phyloP scores from a whole-genome alignment of 2,888 invertebrate species.

The Subacronicta megacephala region DNA sequence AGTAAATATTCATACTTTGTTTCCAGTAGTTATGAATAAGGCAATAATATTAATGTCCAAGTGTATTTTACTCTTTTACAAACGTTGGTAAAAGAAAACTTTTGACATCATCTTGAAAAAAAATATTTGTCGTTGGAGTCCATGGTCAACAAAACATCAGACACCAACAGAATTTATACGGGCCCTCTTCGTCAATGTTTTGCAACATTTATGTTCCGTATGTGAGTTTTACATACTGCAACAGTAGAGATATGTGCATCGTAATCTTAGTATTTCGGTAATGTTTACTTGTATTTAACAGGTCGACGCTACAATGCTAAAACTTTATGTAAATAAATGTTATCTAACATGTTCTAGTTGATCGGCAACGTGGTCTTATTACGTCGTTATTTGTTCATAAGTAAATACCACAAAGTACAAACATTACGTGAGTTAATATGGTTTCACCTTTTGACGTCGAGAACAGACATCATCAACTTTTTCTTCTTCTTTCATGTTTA shows the following conservation, averaged over 20 bases:
- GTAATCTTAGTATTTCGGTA: constrained; percentile 9
- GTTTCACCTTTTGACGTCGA: constrained; percentile 2
- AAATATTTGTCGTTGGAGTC: no score
- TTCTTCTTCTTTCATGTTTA: not conserved
- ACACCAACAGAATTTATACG: no score
- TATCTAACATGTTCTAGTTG: constrained; percentile 45
- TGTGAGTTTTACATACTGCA: not conserved
- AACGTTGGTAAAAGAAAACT: no score
- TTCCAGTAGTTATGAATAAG: not conserved
- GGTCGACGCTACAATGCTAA: constrained; percentile 27
- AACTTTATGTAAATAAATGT: constrained; percentile 36
- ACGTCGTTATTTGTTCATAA: constrained; percentile 30
- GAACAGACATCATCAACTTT: not conserved
- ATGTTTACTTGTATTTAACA: constrained; percentile 28
- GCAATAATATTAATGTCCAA: not conserved
- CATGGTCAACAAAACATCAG: no score
- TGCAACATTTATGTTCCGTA: no score
- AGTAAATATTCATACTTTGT: not conserved
- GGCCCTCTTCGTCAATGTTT: no score
- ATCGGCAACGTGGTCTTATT: constrained; percentile 25
- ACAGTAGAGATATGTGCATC: not conserved
- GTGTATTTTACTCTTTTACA: not conserved
- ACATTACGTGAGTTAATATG: constrained; percentile 23
- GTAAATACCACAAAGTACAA: constrained; percentile 14
- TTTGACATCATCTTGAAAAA: no score